Percentiles rank a stretch among this genome's conserved stretches.
Evolutionary conservation across 64 coral and sea anemone genomes (phyloP).

Genomic region (Pachyseris speciosa): DNA sequence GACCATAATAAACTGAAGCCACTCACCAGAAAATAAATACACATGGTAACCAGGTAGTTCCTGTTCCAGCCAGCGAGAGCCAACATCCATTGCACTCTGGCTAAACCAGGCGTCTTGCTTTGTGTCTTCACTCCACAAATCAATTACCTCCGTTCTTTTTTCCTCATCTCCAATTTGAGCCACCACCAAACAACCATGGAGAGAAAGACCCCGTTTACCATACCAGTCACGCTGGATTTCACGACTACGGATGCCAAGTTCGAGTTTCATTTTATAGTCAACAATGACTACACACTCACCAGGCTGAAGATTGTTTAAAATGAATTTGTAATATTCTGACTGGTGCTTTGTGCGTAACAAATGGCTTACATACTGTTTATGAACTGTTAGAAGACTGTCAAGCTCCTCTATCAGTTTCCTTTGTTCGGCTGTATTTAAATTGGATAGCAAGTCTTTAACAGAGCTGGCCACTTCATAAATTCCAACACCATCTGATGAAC

Average conservation of each 20-base stretch:
- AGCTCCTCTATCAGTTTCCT: not conserved
- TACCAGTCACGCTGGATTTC: not conserved
- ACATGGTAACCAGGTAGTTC: not conserved
- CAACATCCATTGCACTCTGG: constrained; percentile 11
- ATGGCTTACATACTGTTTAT: no score
- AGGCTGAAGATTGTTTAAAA: no score
- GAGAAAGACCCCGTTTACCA: not conserved
- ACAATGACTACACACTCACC: not conserved
- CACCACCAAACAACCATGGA: not conserved
- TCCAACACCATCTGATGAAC: not conserved
- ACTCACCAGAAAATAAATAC: no score
- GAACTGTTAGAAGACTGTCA: not conserved
- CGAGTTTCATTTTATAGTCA: constrained; percentile 2
- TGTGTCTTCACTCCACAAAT: no score
- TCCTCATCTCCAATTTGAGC: not conserved
- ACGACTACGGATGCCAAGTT: constrained; percentile 28
- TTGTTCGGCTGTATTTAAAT: not conserved
- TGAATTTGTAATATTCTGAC: no score
- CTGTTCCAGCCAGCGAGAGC: constrained; percentile 12
- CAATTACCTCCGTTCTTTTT: no score
- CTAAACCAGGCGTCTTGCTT: no score
- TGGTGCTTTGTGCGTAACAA: no score
- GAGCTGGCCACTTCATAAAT: not conserved
- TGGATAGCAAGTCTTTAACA: not conserved
- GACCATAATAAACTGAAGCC: not conserved